A percentile compares a stretch with the other conserved stretches of the same genome.
Conservation (phyloP, 2,797 vertebrate species). For the Phataginus tetradactyla region DNA sequence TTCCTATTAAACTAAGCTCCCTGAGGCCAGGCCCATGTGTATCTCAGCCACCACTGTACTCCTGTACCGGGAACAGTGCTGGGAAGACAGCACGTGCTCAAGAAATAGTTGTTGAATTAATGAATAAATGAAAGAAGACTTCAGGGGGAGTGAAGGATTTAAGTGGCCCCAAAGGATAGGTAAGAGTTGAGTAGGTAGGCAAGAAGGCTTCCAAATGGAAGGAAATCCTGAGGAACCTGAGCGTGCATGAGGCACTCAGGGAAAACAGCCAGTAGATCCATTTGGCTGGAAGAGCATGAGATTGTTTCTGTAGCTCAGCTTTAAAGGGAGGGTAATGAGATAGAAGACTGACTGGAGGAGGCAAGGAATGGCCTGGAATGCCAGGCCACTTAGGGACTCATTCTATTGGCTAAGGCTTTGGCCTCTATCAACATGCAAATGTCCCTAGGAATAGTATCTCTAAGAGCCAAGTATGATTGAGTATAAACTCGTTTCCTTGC, state of each 20-base stretch:
- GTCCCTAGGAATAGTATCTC: not conserved
- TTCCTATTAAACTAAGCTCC: conserved; percentile 12
- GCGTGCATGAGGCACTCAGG: not conserved
- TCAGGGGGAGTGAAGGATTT: not conserved
- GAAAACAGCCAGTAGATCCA: not conserved
- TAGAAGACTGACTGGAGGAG: not conserved
- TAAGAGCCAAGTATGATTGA: not conserved
- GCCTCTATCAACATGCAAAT: not conserved
- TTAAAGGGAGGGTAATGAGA: not conserved
- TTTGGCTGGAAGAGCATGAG: not conserved
- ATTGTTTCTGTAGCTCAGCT: not conserved
- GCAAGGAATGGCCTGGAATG: not conserved
- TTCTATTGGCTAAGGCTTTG: conserved; percentile 1
- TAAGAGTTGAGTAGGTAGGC: not conserved
- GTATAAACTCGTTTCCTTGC: not conserved
- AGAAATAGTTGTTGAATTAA: not conserved
- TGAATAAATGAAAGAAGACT: conserved; percentile 8
- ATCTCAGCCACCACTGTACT: not conserved
- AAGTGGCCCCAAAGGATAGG: not conserved
- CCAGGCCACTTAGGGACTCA: not conserved
- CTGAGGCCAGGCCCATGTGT: not conserved
- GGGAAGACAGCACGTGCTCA: not conserved
- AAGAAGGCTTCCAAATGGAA: not conserved
- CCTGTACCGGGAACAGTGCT: not conserved
- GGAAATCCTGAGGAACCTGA: not conserved